phyloP scores from a whole-genome alignment of 2,888 invertebrate species.

The Dasypogon diadema region DNA sequence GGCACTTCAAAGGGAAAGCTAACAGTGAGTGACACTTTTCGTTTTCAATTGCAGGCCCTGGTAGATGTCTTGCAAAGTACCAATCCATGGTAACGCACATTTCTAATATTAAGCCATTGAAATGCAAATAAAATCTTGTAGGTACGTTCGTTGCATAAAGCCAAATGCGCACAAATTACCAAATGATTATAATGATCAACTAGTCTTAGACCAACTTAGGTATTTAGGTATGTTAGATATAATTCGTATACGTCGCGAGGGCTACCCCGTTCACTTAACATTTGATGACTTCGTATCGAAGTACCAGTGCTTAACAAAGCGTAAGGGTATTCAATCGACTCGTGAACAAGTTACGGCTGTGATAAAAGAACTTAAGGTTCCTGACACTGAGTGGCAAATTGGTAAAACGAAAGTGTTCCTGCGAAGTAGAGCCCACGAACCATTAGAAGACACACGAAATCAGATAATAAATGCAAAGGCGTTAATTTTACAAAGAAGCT shows the following conservation, averaged over 20 bases:
- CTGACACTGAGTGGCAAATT: slow-evolving; percentile 86
- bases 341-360: slow-evolving; percentile 65
- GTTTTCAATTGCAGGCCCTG: slow-evolving; percentile 87
- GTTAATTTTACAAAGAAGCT: slow-evolving; percentile 81
- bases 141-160: slow-evolving; percentile 93
- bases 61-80: slow-evolving; percentile 91
- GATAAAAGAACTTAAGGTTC: slow-evolving; percentile 76
- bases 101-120: too few relatives aligned
- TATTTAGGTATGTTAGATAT: slow-evolving; percentile 95
- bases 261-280: slow-evolving; percentile 87
- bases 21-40: slow-evolving; percentile 90
- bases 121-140: slow-evolving; percentile 60
- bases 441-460: slow-evolving; percentile 83
- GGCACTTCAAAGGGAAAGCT: slow-evolving; percentile 91
- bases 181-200: slow-evolving; percentile 81
- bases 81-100: slow-evolving; percentile 84
- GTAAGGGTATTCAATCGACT: slow-evolving; percentile 60
- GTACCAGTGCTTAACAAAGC: slow-evolving; percentile 77
- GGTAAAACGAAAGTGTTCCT: slow-evolving; percentile 90
- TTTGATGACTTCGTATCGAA: slow-evolving; percentile 81
- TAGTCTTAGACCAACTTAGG: slow-evolving; percentile 88
- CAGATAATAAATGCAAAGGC: slow-evolving; percentile 78
- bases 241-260: slow-evolving; percentile 89
- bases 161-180: slow-evolving; percentile 88
- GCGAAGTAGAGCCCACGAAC: slow-evolving; percentile 82